Percentiles rank a stretch among this genome's conserved stretches.
phyloP scores from a whole-genome alignment of 2,888 invertebrate genomes.

The Allophyes oxyacanthae region DNA sequence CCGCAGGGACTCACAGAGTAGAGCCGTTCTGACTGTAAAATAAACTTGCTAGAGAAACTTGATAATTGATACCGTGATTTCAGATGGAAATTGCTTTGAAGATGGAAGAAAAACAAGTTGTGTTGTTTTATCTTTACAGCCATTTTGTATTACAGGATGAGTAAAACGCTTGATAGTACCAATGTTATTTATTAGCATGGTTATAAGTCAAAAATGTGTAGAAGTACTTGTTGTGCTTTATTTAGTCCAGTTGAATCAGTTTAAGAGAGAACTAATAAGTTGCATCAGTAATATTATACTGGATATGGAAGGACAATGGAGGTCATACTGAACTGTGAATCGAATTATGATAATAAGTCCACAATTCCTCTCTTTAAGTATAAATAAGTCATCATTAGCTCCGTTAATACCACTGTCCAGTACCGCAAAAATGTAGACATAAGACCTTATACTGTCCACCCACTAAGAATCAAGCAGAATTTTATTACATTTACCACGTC shows the following conservation, averaged over 20 bases:
- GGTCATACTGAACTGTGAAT: too few relatives aligned
- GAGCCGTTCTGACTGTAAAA: conserved; percentile 15
- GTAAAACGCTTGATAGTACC: not conserved
- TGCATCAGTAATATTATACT: too few relatives aligned
- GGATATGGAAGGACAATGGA: too few relatives aligned
- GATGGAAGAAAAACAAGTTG: conserved; percentile 44
- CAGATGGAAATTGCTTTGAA: conserved; percentile 44
- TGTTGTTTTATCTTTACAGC: conserved; percentile 21
- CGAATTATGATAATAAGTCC: too few relatives aligned
- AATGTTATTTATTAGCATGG: not conserved
- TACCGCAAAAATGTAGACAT: conserved; percentile 11
- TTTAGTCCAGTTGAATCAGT: too few relatives aligned
- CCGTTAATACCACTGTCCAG: conserved; percentile 1
- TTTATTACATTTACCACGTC: conserved; percentile 49
- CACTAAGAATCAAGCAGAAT: conserved; percentile 63
- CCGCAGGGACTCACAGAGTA: conserved; percentile 12
- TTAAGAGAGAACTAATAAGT: too few relatives aligned
- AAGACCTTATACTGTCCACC: conserved; percentile 65
- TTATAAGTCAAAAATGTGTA: too few relatives aligned
- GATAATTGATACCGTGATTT: conserved; percentile 27
- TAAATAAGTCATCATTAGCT: too few relatives aligned
- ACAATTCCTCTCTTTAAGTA: too few relatives aligned
- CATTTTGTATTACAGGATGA: not conserved
- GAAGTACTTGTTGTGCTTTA: not conserved
- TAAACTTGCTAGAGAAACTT: conserved; percentile 18